Evolutionary conservation across 1,140 invertebrate species (phyloP).

Genomic region (Drosophila rhopaloa): DNA sequence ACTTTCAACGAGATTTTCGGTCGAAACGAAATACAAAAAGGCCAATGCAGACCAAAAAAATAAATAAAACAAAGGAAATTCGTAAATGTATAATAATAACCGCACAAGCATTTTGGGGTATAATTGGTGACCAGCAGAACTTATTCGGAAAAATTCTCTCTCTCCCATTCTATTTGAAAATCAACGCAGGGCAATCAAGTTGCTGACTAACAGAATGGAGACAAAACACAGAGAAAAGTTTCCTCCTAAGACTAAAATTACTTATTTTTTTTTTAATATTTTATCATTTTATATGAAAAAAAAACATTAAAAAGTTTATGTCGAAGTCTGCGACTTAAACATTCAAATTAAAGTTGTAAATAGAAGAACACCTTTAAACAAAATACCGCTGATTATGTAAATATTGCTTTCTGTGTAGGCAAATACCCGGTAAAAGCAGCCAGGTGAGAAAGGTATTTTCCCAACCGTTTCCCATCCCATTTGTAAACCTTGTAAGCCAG

Average conservation of each 20-base stretch:
- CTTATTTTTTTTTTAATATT: no score
- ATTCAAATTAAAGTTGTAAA: no score
- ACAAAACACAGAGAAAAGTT: not conserved
- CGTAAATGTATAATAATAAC: constrained; percentile 80
- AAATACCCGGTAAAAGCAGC: constrained; percentile 15
- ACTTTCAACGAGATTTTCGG: constrained; percentile 79
- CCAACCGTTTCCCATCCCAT: not conserved
- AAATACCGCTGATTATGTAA: no score
- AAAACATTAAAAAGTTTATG: no score
- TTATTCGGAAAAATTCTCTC: constrained; percentile 59
- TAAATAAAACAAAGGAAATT: constrained; percentile 24
- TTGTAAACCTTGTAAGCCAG: constrained; percentile 6
- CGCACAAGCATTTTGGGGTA: constrained; percentile 58
- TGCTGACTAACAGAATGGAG: constrained; percentile 15
- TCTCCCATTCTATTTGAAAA: constrained; percentile 46
- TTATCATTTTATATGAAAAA: no score
- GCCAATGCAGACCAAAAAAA: constrained; percentile 10
- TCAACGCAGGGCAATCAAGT: constrained; percentile 41
- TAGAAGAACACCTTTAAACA: no score
- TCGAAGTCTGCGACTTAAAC: no score
- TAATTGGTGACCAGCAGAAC: constrained; percentile 18
- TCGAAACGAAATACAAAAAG: constrained; percentile 62
- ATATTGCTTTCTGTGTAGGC: not conserved
- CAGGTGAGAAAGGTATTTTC: constrained; percentile 7
- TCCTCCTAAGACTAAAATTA: no score